Evolutionary conservation across 1,140 invertebrate genomes (phyloP), one percentile per base, ranked within the genome.

Genomic region (Calosoma granatense): DNA sequence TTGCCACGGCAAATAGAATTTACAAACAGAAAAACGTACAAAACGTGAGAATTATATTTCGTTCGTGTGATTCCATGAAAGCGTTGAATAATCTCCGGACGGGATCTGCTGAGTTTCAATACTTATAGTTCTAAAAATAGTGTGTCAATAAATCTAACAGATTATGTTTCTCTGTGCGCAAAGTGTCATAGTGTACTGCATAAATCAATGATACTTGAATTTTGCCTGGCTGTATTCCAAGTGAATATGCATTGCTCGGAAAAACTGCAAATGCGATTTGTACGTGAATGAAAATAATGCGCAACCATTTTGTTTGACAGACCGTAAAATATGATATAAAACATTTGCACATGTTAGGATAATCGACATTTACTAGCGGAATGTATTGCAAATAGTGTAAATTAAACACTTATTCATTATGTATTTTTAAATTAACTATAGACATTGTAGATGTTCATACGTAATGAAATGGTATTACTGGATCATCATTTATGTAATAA

Each of bases 201-300:
- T 47, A 47, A 47, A 47, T 47, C 41, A 47, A 47, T 47, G 41
- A 17, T 47, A 47, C 41, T 47, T 47, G 41, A 47, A 47, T 17
- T 11, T 17, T 47, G 3, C 41, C 15, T 47, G 41, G 41, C 41
- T 6, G 4, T 17, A 47, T 9, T 9, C 41, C 41, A 47, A 47
- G 3, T 9, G 15, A 47, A 47, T 47, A 47, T 47, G 41, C 41
- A 47, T 36, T 36, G n/a, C 26, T 36, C n/a, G 26, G 26, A 36
- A 36, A 36, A 36, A 36, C 26, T 36, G 26, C n/a, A 36, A 36
- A 36, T 36, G 6, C 26, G n/a, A 9, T 36, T 36, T n/a, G 26
- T n/a, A 36, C 26, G 26, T 36, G 26, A 36, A 36, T 36, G n/a
- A 36, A 36, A 36, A 36, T 36, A 6, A 36, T 36, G n/a, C 26